Evolutionary conservation across 2,113 vertebrate species (phyloP).

Genomic region (Microtus richardsoni): DNA sequence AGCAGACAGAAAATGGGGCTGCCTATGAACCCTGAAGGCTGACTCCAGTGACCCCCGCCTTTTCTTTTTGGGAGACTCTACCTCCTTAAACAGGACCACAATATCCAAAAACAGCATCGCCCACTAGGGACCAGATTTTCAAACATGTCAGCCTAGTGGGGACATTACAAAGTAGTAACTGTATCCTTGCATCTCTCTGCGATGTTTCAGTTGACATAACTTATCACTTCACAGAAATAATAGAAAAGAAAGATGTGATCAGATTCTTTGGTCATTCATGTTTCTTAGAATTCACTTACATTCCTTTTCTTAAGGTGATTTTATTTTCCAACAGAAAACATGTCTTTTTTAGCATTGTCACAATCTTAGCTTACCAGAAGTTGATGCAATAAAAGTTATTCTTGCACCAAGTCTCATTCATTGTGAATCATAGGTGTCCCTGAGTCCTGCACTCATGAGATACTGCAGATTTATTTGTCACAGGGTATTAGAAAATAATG

Average conservation of each 20-base stretch:
- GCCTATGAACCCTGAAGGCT: background rate
- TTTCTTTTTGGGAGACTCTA: too few species aligned
- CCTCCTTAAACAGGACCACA: background rate
- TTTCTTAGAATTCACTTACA: background rate
- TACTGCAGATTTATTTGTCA: fast-evolving
- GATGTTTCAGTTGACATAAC: background rate
- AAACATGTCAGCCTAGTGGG: too few species aligned
- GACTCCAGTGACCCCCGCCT: background rate
- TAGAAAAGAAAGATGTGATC: background rate
- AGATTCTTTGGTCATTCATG: background rate
- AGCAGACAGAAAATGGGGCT: background rate
- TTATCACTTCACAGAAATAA: background rate
- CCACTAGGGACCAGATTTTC: background rate
- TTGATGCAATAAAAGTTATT: background rate
- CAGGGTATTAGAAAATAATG: background rate
- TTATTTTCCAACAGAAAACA: background rate
- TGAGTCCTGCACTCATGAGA: background rate
- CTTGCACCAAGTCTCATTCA: background rate
- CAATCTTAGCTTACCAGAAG: too few species aligned
- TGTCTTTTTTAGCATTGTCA: background rate
- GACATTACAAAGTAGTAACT: background rate
- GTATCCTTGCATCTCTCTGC: background rate
- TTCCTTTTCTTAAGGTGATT: background rate
- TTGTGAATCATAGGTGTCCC: fast-evolving
- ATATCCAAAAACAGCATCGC: background rate